Evolutionary conservation across 37 sponge, comb jelly and placozoan genomes (phyloP).

Genomic region (Agelas oroides): DNA sequence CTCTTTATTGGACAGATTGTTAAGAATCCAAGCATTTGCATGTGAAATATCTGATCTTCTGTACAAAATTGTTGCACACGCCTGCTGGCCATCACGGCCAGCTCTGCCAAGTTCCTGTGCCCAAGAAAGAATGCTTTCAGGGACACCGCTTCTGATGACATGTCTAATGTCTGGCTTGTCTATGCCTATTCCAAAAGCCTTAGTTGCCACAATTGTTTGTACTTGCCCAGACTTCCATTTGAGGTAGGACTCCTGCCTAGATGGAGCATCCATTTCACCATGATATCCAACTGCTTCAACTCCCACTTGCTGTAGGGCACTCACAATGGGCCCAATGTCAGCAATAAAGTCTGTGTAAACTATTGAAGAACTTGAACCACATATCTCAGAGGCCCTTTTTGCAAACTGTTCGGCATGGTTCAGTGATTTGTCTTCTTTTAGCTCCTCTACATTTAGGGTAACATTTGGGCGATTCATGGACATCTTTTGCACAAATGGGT

Average conservation of each 20-base stretch:
- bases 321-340: conserved; percentile 15
- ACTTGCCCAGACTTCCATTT: conserved; percentile 46
- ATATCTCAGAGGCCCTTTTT: background rate
- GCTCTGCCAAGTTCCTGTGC: conserved; percentile 21
- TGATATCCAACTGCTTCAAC: conserved; percentile 26
- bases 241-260: conserved; percentile 10
- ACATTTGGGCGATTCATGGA: conserved; percentile 32
- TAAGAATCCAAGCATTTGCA: conserved; percentile 23
- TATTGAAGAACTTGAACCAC: background rate
- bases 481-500: background rate
- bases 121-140: conserved; percentile 12
- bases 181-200: conserved; percentile 45
- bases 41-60: too few species aligned
- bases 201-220: conserved; percentile 34
- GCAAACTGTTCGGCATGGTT: background rate
- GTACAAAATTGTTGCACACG: too few species aligned
- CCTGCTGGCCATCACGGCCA: conserved; percentile 24
- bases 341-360: too few species aligned
- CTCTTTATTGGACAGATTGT: conserved; percentile 8
- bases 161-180: conserved; percentile 22
- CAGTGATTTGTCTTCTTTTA: background rate
- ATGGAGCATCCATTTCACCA: conserved; percentile 15
- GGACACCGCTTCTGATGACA: conserved; percentile 25
- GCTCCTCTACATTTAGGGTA: background rate
- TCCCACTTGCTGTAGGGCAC: background rate